phyloP scores from a whole-genome alignment of 1,140 invertebrate species.

The Branchinecta lindahli region DNA sequence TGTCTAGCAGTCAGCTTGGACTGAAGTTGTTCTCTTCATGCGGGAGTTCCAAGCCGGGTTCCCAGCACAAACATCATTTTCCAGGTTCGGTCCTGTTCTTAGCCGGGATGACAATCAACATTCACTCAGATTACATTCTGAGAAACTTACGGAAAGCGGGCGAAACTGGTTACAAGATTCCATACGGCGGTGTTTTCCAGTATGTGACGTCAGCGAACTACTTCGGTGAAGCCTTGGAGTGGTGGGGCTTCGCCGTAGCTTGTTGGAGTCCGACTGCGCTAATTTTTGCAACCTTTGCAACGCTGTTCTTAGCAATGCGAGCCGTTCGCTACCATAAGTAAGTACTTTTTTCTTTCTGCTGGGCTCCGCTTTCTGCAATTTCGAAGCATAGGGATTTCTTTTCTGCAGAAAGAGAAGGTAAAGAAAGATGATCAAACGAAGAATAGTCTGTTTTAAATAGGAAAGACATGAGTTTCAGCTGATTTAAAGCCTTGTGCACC shows the following conservation, averaged over 20 bases:
- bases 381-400: too few relatives aligned
- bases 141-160: conserved; percentile 28
- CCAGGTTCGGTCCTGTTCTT: conserved; percentile 31
- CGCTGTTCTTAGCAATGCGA: neutral
- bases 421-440: too few relatives aligned
- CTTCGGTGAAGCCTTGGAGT: conserved; percentile 45
- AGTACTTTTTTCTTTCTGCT: neutral
- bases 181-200: conserved; percentile 37
- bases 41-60: too few relatives aligned
- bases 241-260: conserved; percentile 38
- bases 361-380: too few relatives aligned
- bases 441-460: too few relatives aligned
- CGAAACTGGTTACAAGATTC: conserved; percentile 39
- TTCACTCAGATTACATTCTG: conserved; percentile 28
- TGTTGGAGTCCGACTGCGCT: conserved; percentile 32
- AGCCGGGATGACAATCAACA: conserved; percentile 37
- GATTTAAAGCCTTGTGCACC: too few relatives aligned
- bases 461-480: too few relatives aligned
- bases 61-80: conserved; percentile 1
- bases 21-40: too few relatives aligned
- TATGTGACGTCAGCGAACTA: conserved; percentile 42
- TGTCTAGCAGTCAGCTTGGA: too few relatives aligned
- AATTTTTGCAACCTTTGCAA: neutral
- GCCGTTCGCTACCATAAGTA: conserved; percentile 21
- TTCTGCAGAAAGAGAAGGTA: too few relatives aligned